A percentile compares a stretch with the other conserved stretches of the same genome.
Evolutionary conservation across 2,797 vertebrate genomes (phyloP).

Genomic region (Eulemur mongoz): DNA sequence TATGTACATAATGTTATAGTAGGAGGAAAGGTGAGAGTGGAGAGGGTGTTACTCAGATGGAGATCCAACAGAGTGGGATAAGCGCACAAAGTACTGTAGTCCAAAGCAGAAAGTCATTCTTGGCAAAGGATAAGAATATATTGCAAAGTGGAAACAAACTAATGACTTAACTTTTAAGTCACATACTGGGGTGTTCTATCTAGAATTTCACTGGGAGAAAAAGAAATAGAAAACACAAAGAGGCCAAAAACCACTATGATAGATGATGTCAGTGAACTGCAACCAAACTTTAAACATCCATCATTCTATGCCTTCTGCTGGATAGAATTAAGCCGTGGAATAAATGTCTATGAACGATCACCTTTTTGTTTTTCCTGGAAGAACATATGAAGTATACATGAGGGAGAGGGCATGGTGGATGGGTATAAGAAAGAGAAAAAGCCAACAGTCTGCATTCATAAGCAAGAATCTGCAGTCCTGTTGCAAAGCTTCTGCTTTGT

Average conservation of each 20-base stretch:
- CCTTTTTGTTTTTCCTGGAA: constrained; percentile 20
- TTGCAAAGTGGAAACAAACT: background rate
- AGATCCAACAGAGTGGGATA: background rate
- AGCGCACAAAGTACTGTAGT: background rate
- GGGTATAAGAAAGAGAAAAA: background rate
- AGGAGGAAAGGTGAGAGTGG: background rate
- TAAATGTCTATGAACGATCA: background rate
- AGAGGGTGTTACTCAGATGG: background rate
- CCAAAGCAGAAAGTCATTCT: constrained; percentile 15
- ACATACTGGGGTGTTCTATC: background rate
- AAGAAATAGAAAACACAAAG: background rate
- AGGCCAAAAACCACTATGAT: background rate
- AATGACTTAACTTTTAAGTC: constrained; percentile 3
- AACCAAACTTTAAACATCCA: background rate
- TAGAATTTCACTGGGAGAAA: constrained; percentile 9
- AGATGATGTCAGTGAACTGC: constrained; percentile 17
- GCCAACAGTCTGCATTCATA: background rate
- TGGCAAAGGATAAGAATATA: background rate
- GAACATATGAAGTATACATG: background rate
- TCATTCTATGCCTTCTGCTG: background rate
- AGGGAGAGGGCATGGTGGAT: background rate
- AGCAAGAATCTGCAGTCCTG: background rate
- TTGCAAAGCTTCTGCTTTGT: background rate
- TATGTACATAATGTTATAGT: background rate
- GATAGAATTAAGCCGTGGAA: background rate